Conservation (phyloP, 2,113 vertebrate species). For the Chlorocebus sabaeus region DNA sequence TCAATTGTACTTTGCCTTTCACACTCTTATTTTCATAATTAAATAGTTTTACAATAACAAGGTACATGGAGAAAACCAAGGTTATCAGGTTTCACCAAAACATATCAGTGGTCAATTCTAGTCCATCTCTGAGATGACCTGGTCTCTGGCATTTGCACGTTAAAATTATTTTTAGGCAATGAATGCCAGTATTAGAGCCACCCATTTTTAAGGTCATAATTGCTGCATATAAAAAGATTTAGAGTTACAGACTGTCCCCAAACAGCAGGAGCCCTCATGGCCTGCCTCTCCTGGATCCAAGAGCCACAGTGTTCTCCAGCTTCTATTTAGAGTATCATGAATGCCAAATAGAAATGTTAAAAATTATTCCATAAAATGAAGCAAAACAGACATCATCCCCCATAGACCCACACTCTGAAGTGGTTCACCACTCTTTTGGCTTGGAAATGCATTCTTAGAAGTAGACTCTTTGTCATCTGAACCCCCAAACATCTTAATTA, state of each 20-base stretch:
- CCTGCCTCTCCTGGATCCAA: conserved; percentile 45
- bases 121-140: conserved; percentile 51
- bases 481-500: not conserved
- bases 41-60: not conserved
- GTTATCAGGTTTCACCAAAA: conserved; percentile 30
- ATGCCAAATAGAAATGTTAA: conserved; percentile 46
- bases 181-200: conserved; percentile 47
- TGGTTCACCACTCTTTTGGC: not conserved
- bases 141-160: conserved; percentile 17
- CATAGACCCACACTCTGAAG: conserved; percentile 44
- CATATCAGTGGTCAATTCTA: conserved; percentile 21
- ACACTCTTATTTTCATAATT: conserved; percentile 18
- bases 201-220: conserved; percentile 63
- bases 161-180: conserved; percentile 25
- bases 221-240: conserved; percentile 63
- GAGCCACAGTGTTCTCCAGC: conserved; percentile 54
- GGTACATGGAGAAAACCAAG: not conserved
- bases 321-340: conserved; percentile 51
- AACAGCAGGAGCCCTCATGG: conserved; percentile 65
- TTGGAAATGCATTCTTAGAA: not conserved
- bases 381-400: conserved; percentile 36
- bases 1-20: conserved; percentile 24
- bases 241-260: conserved; percentile 77
- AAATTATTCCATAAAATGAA: conserved; percentile 53
- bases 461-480: not conserved